phyloP scores from a whole-genome alignment of 2,888 invertebrate genomes.

The Amorpha juglandis region DNA sequence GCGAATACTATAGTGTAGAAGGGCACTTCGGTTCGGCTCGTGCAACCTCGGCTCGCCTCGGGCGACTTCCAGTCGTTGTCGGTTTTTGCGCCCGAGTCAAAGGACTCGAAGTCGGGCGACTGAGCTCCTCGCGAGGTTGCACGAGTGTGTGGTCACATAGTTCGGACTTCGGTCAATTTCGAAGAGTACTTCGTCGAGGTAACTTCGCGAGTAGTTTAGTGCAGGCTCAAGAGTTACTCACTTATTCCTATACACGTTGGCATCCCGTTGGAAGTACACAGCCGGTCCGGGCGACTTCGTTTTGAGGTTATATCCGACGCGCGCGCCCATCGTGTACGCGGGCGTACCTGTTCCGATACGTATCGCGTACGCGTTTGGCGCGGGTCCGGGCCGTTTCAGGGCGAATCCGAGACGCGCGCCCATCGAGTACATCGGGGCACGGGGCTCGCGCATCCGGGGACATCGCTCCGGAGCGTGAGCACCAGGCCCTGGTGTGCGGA shows the following conservation, averaged over 20 bases:
- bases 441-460: constrained; percentile 76
- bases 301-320: constrained; percentile 61
- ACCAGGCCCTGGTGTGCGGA: constrained; percentile 85
- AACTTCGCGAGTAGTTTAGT: too few relatives aligned
- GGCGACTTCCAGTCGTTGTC: too few relatives aligned
- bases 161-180: too few relatives aligned
- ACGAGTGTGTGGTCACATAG: too few relatives aligned
- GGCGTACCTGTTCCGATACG: constrained; percentile 75
- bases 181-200: too few relatives aligned
- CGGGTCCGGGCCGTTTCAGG: constrained; percentile 80
- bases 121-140: too few relatives aligned
- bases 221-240: constrained; percentile 40
- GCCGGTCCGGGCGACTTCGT: constrained; percentile 80
- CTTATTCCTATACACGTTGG: constrained; percentile 66
- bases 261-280: constrained; percentile 76
- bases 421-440: constrained; percentile 85
- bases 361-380: constrained; percentile 85
- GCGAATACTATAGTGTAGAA: too few relatives aligned
- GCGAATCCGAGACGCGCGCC: constrained; percentile 73
- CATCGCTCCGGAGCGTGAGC: constrained; percentile 86
- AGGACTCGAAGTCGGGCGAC: too few relatives aligned
- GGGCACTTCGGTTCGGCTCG: too few relatives aligned
- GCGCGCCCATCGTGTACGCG: constrained; percentile 72
- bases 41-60: too few relatives aligned
- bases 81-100: too few relatives aligned